Conservation (phyloP, 1,140 invertebrate species). For the Dinoponera quadriceps region DNA sequence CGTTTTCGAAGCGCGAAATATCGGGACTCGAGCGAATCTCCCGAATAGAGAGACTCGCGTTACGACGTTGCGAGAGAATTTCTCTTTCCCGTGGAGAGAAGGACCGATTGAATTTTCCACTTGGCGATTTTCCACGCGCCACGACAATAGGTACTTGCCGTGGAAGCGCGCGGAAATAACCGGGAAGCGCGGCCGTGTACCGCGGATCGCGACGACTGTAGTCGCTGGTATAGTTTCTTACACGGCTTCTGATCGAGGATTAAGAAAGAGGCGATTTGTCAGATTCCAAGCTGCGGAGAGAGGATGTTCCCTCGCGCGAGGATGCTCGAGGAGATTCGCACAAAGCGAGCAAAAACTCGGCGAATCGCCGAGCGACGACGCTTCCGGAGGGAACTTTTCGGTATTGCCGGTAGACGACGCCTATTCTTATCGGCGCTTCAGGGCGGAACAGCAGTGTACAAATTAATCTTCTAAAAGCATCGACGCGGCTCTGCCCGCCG, state of each 20-base stretch:
- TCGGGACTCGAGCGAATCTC: not conserved
- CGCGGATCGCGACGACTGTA: not conserved
- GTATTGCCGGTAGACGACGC: not conserved
- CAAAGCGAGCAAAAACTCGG: conserved; percentile 1
- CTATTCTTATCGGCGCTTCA: conserved; percentile 54
- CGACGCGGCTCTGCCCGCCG: conserved; percentile 13
- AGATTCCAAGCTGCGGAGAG: no score
- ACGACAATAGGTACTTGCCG: conserved; percentile 34
- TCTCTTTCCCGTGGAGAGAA: conserved; percentile 5
- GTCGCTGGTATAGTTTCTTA: not conserved
- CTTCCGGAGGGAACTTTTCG: not conserved
- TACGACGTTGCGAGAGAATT: conserved; percentile 10
- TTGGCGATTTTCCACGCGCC: conserved; percentile 21
- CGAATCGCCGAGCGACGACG: not conserved
- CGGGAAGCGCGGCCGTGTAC: not conserved
- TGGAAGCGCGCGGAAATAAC: conserved; percentile 19
- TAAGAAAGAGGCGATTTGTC: not conserved
- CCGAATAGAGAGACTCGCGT: conserved; percentile 26
- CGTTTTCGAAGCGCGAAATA: no score
- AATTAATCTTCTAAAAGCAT: conserved; percentile 73
- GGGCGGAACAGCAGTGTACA: conserved; percentile 49
- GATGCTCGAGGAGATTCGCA: conserved; percentile 13
- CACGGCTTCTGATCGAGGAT: not conserved
- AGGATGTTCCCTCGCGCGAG: not conserved
- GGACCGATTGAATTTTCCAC: conserved; percentile 17